Conservation (phyloP, 2,113 vertebrate genomes). For the Ammospiza caudacuta region DNA sequence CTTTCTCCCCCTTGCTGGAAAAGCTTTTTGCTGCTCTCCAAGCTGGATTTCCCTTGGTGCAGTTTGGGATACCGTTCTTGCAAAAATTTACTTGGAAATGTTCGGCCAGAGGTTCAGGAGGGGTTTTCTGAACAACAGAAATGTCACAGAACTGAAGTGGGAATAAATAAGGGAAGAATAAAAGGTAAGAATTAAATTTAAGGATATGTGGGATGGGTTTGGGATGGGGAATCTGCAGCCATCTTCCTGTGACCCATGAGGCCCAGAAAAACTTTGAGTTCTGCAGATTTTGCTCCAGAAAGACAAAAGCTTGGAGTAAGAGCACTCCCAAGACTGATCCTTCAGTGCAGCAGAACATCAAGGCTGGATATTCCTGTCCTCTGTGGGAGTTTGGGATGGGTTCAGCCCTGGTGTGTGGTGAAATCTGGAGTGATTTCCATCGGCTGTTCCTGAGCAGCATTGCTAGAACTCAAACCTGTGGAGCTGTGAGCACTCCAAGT, state of each 20-base stretch:
- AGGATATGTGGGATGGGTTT: accelerated
- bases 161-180: background rate
- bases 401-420: background rate
- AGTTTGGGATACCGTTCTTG: background rate
- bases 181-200: background rate
- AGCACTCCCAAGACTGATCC: background rate
- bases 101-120: background rate
- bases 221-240: background rate
- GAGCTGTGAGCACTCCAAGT: background rate
- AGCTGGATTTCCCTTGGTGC: background rate
- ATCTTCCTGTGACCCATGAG: background rate
- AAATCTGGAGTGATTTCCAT: background rate
- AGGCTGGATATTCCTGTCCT: background rate
- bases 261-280: background rate
- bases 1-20: background rate
- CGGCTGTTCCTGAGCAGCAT: accelerated
- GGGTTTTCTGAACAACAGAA: background rate
- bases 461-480: background rate
- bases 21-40: background rate
- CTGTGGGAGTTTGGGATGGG: background rate
- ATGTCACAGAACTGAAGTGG: background rate
- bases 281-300: background rate
- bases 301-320: background rate
- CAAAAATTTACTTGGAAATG: background rate
- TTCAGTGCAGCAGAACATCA: background rate